Evolutionary conservation across 1,140 invertebrate genomes (phyloP), one percentile per base, ranked within the genome.

Genomic region (Anthonomus grandis): DNA sequence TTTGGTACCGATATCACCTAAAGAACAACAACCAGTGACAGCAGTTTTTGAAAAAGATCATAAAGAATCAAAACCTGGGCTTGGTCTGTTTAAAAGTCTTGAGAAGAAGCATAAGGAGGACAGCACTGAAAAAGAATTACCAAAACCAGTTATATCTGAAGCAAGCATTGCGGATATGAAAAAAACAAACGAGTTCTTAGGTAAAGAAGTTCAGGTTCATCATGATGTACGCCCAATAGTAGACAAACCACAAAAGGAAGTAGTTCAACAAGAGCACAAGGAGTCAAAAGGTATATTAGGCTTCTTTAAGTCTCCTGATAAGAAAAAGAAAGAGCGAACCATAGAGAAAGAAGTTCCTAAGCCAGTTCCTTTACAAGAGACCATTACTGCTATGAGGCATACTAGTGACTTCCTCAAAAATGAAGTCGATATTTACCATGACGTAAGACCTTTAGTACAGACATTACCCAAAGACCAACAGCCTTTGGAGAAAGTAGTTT

Each of bases 391-490:
- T 10, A 65, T 65, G 53, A 52, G 57, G 8, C 24, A 64, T 5
- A 60, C 62, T 10, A 31, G 38, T 39, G 17, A 44, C 15, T 66
- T 66, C 44, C 47, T 68, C 6, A 45, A 64, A 37, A 46, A 45
- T 13, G 66, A 68, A 59, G 48, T 68, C 0, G 27, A 48, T 25
- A 44, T 57, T 9, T 65, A 62, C 34, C 58, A 68, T 49, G 66
- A 68, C 27, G 62, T 64, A 3, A 23, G 58, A 25, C 58, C 58
- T 4, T 37, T 55, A 24, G 17, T 41, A 34, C 48, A 54, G 25
- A 55, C 45, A 22, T 37, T 31, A 19, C 52, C 41, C 24, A 21
- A 41, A 21, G 49, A 57, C 15, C 21, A 45, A 22, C 13, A 41
- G 15, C 13, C 13, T n/a, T n/a, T 4, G 21, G 10, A 2, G 9